A percentile compares a stretch with the other conserved stretches of the same genome.
Conservation (phyloP, 2,113 vertebrate species). For the Pelmatolapia mariae region DNA sequence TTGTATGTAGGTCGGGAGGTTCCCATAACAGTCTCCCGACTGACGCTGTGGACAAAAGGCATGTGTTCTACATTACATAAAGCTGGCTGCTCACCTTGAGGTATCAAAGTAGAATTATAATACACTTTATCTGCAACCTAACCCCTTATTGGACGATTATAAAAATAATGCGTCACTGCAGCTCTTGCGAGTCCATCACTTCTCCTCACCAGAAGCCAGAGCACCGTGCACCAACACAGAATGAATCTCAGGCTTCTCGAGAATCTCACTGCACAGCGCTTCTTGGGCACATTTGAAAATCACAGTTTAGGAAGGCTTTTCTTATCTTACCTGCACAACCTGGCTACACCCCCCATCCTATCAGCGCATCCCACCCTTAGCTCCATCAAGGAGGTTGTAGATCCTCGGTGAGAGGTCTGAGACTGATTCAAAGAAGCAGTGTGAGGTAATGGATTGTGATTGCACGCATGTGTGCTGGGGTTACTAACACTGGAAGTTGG, state of each 20-base stretch:
- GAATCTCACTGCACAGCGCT: background rate
- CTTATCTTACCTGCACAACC: background rate
- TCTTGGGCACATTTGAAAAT: background rate
- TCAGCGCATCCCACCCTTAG: background rate
- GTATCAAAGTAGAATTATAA: conserved; percentile 28
- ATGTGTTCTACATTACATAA: background rate
- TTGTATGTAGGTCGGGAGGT: background rate
- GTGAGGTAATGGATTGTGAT: background rate
- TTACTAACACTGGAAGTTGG: background rate
- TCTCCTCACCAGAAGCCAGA: background rate
- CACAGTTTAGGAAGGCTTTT: conserved; percentile 4
- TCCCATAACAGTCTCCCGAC: background rate
- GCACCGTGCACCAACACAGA: background rate
- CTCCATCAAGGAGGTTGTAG: background rate
- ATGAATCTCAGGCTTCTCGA: background rate
- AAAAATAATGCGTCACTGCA: background rate
- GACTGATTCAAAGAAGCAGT: background rate
- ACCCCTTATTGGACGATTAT: background rate
- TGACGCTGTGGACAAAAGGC: background rate
- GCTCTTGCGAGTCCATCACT: conserved; percentile 1
- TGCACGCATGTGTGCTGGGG: background rate
- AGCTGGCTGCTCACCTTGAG: conserved; percentile 25
- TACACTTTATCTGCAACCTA: background rate
- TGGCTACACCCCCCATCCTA: background rate
- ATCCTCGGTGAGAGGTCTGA: background rate